A percentile compares a stretch with the other conserved stretches of the same genome.
Conservation (phyloP, 2,888 invertebrate species). For the Trilocha varians region DNA sequence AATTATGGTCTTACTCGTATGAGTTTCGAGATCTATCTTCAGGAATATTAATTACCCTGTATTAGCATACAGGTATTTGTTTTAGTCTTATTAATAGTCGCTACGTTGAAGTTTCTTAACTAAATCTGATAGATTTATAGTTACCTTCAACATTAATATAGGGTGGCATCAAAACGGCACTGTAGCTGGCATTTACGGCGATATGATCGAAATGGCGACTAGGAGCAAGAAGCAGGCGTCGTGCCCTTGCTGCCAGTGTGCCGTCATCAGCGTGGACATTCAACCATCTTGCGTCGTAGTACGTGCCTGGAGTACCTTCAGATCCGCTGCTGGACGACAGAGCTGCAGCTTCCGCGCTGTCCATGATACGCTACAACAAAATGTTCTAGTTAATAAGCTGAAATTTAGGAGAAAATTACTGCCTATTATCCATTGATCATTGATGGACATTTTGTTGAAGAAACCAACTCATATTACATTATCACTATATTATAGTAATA, state of each 20-base stretch:
- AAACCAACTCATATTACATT: no score
- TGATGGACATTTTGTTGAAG: no score
- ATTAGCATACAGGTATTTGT: no score
- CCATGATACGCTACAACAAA: constrained; percentile 84
- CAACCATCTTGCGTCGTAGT: constrained; percentile 87
- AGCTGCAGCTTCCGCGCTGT: constrained; percentile 90
- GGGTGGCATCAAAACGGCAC: constrained; percentile 91
- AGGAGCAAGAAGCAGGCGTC: constrained; percentile 80
- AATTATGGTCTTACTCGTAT: no score
- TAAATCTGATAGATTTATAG: no score
- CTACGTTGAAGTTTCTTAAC: constrained; percentile 13
- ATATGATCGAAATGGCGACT: constrained; percentile 91
- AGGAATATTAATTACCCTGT: no score
- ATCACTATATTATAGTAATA: no score
- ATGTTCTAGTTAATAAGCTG: no score
- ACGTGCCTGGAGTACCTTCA: constrained; percentile 73
- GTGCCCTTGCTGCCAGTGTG: constrained; percentile 78
- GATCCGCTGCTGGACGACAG: constrained; percentile 73
- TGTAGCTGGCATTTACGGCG: constrained; percentile 86
- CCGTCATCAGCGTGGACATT: constrained; percentile 86
- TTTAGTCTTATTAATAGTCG: no score
- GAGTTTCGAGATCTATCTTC: no score
- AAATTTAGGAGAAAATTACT: no score
- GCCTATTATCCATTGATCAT: no score
- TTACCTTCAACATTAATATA: constrained; percentile 81